phyloP scores from a whole-genome alignment of 1,140 invertebrate genomes.

The Rhopalosiphum maidis region DNA sequence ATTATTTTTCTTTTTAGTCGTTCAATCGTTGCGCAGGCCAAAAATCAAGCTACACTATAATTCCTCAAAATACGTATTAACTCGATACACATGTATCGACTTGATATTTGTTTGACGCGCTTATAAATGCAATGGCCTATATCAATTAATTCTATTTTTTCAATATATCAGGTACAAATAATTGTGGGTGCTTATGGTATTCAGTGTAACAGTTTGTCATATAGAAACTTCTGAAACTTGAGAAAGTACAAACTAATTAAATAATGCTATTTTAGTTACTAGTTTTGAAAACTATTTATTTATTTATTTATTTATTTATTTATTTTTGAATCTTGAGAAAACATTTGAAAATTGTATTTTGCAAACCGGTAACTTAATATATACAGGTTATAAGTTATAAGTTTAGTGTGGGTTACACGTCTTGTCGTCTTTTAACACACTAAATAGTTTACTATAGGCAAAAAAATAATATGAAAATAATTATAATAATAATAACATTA shows the following conservation, averaged over 20 bases:
- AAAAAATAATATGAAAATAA: neutral
- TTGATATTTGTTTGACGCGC: no score
- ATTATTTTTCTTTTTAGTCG: neutral
- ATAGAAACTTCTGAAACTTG: no score
- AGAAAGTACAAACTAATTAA: no score
- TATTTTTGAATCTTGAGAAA: no score
- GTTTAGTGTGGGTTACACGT: neutral
- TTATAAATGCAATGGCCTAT: neutral
- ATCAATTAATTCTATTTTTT: no score
- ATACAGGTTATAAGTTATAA: neutral
- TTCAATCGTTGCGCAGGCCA: neutral
- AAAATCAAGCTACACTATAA: neutral
- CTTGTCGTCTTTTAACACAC: neutral
- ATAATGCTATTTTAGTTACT: no score
- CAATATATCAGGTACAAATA: no score
- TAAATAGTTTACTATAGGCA: neutral
- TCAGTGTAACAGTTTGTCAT: no score
- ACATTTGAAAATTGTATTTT: neutral
- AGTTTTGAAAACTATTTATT: no score
- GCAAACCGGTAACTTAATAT: neutral
- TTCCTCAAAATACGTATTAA: neutral
- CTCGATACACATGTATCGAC: neutral
- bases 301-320: no score
- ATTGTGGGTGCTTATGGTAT: no score
- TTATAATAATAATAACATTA: neutral